These are phyloP conservation scores for Torymus aiolomorphi DNA, from an alignment of 2,888 invertebrate genomes.

Conservation along the genomic window DNA sequence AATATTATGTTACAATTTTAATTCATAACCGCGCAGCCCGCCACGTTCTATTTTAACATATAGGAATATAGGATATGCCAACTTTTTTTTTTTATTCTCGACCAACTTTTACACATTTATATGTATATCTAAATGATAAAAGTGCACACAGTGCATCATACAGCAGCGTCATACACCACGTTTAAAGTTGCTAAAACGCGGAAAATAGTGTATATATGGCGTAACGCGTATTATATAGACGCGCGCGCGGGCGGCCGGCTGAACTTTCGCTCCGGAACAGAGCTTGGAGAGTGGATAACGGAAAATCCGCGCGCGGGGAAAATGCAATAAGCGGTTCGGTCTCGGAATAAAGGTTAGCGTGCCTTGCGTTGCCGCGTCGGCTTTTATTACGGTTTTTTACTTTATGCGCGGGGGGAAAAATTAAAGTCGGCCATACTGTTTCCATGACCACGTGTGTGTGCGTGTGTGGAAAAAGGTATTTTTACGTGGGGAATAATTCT, in stretches of 20 bases:
- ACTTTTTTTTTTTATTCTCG: too few relatives aligned
- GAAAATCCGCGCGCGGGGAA: constrained; percentile 41
- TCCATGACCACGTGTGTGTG: too few relatives aligned
- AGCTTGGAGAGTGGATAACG: constrained; percentile 24
- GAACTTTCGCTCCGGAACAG: constrained; percentile 42
- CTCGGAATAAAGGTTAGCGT: constrained; percentile 49
- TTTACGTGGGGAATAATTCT: too few relatives aligned
- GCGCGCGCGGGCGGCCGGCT: not conserved
- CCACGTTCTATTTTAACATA: too few relatives aligned
- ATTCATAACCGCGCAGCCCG: too few relatives aligned
- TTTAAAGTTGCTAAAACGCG: too few relatives aligned
- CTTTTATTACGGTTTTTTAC: constrained; percentile 22
- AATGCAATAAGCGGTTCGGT: constrained; percentile 45
- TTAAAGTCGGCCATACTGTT: not conserved
- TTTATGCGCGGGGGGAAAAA: not conserved
- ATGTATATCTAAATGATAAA: too few relatives aligned
- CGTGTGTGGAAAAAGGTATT: too few relatives aligned
- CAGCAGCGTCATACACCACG: too few relatives aligned
- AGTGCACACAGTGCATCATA: not conserved
- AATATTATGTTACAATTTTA: too few relatives aligned
- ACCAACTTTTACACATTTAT: too few relatives aligned
- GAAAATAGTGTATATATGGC: not conserved
- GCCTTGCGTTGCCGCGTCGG: constrained; percentile 3
- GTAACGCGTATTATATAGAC: constrained; percentile 25
- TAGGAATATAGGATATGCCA: too few relatives aligned